A percentile compares a stretch with the other conserved stretches of the same genome.
Conservation (phyloP, 2,113 vertebrate genomes). For the Bothrops jararaca region DNA sequence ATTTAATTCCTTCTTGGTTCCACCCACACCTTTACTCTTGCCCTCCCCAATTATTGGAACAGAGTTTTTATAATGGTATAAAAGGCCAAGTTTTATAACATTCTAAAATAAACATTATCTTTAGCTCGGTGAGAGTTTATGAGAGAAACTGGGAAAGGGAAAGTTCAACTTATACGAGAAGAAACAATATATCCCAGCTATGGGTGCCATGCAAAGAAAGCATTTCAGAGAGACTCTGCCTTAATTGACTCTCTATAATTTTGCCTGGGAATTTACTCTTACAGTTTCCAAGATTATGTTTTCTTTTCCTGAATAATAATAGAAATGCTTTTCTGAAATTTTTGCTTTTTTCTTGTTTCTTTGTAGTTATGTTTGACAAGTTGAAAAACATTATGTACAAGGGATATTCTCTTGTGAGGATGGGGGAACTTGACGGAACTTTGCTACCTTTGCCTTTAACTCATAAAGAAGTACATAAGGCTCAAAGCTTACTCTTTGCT, state of each 20-base stretch:
- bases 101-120: not conserved
- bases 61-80: not conserved
- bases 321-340: not conserved
- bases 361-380: not conserved
- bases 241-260: not conserved
- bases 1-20: not conserved
- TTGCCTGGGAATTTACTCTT: not conserved
- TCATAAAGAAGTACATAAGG: not conserved
- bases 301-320: not conserved
- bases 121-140: not conserved
- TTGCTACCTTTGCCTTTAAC: not conserved
- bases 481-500: not conserved
- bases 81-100: not conserved
- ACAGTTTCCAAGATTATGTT: not conserved
- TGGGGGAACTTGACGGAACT: not conserved
- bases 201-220: not conserved
- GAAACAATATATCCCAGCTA: not conserved
- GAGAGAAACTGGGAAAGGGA: not conserved
- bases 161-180: not conserved
- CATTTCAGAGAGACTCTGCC: not conserved
- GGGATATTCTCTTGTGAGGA: not conserved
- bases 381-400: not conserved
- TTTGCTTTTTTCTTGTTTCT: not conserved
- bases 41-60: not conserved
- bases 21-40: not conserved